phyloP scores from a whole-genome alignment of 2,888 invertebrate species.

The Autographa pulchrina region DNA sequence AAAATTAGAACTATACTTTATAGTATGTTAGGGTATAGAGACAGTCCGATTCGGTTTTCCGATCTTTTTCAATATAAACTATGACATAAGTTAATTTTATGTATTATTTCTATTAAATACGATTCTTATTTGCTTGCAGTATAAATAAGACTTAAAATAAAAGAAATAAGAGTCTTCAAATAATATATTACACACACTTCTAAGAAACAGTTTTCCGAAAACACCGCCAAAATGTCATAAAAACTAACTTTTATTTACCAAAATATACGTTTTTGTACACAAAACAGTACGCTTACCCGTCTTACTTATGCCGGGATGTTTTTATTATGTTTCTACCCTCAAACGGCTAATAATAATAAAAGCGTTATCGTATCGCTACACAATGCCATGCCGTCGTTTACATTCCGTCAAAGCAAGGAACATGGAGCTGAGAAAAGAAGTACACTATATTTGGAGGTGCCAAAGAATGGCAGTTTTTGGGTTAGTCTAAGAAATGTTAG shows the following conservation, averaged over 20 bases:
- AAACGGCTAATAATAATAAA: conserved; percentile 82
- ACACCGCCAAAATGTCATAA: not conserved
- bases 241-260: not conserved
- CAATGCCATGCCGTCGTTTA: conserved; percentile 83
- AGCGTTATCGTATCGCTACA: conserved; percentile 84
- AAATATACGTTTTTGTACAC: not conserved
- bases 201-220: not conserved
- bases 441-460: not conserved
- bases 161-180: not conserved
- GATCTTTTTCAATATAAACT: too few relatives aligned
- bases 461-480: not conserved
- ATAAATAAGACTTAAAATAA: not conserved
- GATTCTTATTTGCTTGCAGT: too few relatives aligned
- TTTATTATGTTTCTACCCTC: conserved; percentile 71
- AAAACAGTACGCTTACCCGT: conserved; percentile 12
- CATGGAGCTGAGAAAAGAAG: conserved; percentile 63
- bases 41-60: too few relatives aligned
- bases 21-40: too few relatives aligned
- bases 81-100: too few relatives aligned
- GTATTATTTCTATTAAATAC: too few relatives aligned
- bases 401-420: conserved; percentile 80
- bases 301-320: conserved; percentile 55
- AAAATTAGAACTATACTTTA: too few relatives aligned
- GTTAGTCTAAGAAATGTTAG: not conserved
- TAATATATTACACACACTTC: not conserved